Evolutionary conservation across 2,888 invertebrate species (phyloP).

Genomic region (Sisyra nigra): DNA sequence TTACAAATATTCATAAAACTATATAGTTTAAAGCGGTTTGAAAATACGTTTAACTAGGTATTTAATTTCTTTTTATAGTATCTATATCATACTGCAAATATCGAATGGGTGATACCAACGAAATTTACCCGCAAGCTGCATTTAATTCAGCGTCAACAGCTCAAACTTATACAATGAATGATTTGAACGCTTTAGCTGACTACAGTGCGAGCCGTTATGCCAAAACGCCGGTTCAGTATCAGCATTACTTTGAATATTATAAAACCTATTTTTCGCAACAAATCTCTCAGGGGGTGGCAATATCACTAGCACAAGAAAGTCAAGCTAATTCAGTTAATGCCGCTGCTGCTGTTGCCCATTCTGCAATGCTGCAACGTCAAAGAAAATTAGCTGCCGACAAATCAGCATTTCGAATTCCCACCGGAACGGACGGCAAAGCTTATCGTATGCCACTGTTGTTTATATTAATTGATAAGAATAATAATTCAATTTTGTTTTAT

Average conservation of each 20-base stretch:
- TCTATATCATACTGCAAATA: slow-evolving; percentile 40
- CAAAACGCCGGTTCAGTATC: slow-evolving; percentile 50
- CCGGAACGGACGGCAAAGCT: slow-evolving; percentile 46
- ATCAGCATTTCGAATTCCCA: slow-evolving; percentile 31
- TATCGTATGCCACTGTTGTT: slow-evolving; percentile 32
- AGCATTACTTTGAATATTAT: slow-evolving; percentile 53
- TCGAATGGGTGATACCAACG: slow-evolving; percentile 29
- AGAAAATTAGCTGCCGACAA: slow-evolving; percentile 24
- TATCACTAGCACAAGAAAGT: slow-evolving; percentile 32
- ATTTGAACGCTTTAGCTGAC: slow-evolving; percentile 56
- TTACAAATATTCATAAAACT: too few relatives aligned
- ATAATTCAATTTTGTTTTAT: slow-evolving; percentile 13
- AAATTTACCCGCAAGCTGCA: slow-evolving; percentile 26
- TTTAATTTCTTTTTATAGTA: slow-evolving; percentile 19
- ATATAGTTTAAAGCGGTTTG: background rate
- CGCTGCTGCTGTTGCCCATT: slow-evolving; percentile 78
- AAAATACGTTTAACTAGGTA: background rate
- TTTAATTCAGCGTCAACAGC: slow-evolving; percentile 21
- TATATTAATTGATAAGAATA: background rate
- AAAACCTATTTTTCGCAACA: slow-evolving; percentile 54
- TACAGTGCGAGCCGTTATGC: slow-evolving; percentile 62
- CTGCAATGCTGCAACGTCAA: slow-evolving; percentile 57
- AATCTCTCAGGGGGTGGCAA: slow-evolving; percentile 38
- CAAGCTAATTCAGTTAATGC: slow-evolving; percentile 65
- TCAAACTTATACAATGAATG: slow-evolving; percentile 38